A percentile compares a stretch with the other conserved stretches of the same genome.
Evolutionary conservation across 2,797 vertebrate genomes (phyloP).

Genomic region (Hapalemur alaotrensis): DNA sequence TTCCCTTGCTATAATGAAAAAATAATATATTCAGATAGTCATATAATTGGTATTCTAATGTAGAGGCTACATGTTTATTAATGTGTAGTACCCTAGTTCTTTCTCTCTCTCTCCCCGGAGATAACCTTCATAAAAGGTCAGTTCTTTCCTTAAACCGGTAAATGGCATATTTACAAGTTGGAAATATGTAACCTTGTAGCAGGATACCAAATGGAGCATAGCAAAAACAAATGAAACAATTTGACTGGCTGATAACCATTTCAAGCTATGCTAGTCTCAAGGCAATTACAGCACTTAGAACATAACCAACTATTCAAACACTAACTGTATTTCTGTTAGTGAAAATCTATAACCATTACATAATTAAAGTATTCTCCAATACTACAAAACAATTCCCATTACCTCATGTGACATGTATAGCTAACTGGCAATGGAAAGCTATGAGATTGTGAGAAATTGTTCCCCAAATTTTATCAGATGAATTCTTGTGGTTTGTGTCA

Average conservation of each 20-base stretch:
- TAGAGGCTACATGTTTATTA: not conserved
- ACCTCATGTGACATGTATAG: not conserved
- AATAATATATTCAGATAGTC: not conserved
- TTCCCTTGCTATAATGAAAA: not conserved
- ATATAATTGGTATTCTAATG: not conserved
- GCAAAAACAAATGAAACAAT: constrained; percentile 68
- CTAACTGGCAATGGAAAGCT: constrained; percentile 7
- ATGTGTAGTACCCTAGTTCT: not conserved
- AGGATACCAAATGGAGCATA: constrained; percentile 58
- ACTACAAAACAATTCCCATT: not conserved
- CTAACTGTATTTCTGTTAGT: constrained; percentile 54
- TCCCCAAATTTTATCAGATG: not conserved
- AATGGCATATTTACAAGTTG: constrained; percentile 61
- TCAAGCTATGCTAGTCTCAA: constrained; percentile 48
- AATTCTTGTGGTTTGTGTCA: not conserved
- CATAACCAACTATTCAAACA: constrained; percentile 7
- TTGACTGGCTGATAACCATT: constrained; percentile 55
- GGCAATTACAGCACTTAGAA: constrained; percentile 63
- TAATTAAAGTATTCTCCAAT: constrained; percentile 41
- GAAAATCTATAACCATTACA: constrained; percentile 21
- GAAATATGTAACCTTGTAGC: constrained; percentile 35
- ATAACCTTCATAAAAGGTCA: constrained; percentile 40
- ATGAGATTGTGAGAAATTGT: not conserved
- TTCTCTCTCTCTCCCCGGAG: constrained; percentile 23
- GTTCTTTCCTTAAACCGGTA: constrained; percentile 7